Conservation (phyloP, 2,888 invertebrate species). For the Hipparchia semele region DNA sequence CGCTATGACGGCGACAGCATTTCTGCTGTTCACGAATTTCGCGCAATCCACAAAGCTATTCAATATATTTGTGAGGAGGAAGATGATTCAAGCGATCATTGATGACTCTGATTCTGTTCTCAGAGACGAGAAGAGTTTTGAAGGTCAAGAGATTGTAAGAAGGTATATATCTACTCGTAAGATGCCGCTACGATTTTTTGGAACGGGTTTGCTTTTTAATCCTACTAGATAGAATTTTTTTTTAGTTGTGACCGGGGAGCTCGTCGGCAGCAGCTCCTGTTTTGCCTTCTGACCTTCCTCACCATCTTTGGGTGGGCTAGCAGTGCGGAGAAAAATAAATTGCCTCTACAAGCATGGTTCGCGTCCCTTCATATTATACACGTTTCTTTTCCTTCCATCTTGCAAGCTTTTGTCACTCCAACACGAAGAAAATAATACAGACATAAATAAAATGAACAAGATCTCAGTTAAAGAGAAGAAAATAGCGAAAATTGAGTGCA, state of each 20-base stretch:
- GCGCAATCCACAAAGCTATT: conserved; percentile 69
- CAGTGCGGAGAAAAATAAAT: conserved; percentile 62
- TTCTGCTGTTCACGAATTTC: conserved; percentile 73
- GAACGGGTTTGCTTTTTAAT: too few relatives aligned
- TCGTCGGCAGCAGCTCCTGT: conserved; percentile 53
- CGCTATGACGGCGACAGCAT: conserved; percentile 72
- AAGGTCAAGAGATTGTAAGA: conserved; percentile 56
- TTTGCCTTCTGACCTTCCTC: conserved; percentile 56
- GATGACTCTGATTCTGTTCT: conserved; percentile 53
- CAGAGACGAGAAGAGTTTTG: conserved; percentile 44
- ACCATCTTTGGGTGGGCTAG: conserved; percentile 66
- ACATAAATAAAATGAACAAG: too few relatives aligned
- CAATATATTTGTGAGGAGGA: conserved; percentile 56
- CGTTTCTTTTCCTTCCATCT: too few relatives aligned
- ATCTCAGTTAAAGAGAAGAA: too few relatives aligned
- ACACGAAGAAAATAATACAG: too few relatives aligned
- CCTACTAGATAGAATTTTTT: neutral
- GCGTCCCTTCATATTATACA: conserved; percentile 22
- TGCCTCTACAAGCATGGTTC: conserved; percentile 72
- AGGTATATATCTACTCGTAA: conserved; percentile 48
- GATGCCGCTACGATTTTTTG: too few relatives aligned
- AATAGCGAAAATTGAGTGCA: too few relatives aligned
- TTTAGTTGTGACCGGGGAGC: conserved; percentile 65
- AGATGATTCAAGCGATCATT: conserved; percentile 56
- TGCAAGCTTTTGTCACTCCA: too few relatives aligned